phyloP scores from a whole-genome alignment of 2,797 vertebrate species.

The Hybognathus amarus region DNA sequence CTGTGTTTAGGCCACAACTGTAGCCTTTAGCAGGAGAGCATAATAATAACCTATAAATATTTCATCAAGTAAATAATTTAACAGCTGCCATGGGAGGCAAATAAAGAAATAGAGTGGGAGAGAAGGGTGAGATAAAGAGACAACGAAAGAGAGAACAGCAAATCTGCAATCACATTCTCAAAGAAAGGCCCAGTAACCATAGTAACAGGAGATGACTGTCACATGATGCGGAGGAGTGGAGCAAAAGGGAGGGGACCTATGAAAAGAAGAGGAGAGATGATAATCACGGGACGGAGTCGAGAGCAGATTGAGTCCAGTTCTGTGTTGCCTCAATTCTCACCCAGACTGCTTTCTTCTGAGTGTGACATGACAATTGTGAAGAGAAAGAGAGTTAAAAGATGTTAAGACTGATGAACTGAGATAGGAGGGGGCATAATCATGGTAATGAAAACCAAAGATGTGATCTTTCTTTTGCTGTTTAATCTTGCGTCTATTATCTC shows the following conservation, averaged over 20 bases:
- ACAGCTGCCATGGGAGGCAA: constrained; percentile 62
- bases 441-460: background rate
- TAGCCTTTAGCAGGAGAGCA: constrained; percentile 72
- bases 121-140: constrained; percentile 27
- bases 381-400: constrained; percentile 30
- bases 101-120: constrained; percentile 43
- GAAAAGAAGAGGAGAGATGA: constrained; percentile 50
- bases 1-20: constrained; percentile 64
- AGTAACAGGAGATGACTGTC: constrained; percentile 81
- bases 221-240: constrained; percentile 76
- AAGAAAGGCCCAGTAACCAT: constrained; percentile 76
- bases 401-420: background rate
- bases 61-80: constrained; percentile 82
- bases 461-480: constrained; percentile 9
- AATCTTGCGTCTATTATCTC: background rate
- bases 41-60: constrained; percentile 81
- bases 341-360: background rate
- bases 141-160: constrained; percentile 48
- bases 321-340: constrained; percentile 38
- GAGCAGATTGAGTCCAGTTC: constrained; percentile 29
- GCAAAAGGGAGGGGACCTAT: constrained; percentile 52
- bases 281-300: constrained; percentile 41
- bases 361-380: constrained; percentile 42
- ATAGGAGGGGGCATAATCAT: background rate
- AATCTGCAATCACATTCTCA: constrained; percentile 64